These are phyloP conservation scores for Scolopax bukidnonensis DNA, from an alignment of 2,797 vertebrate genomes.

Conservation along the genomic window DNA sequence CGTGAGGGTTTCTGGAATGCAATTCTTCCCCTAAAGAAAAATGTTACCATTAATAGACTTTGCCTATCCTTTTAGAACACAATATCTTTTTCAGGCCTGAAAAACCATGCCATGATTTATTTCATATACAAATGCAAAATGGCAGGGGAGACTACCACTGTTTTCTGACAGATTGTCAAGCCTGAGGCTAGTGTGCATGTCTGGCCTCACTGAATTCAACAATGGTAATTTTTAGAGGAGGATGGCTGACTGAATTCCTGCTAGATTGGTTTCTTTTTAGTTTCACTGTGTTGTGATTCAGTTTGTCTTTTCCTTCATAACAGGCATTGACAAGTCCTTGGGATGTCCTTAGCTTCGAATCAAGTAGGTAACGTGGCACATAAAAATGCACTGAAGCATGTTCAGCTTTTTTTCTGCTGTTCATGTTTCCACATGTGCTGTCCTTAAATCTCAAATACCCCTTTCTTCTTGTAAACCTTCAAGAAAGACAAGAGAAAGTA, in stretches of 20 bases:
- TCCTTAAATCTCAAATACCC: background rate
- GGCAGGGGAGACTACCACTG: background rate
- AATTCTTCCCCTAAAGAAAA: background rate
- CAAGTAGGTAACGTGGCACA: background rate
- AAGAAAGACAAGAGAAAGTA: background rate
- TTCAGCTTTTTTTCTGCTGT: background rate
- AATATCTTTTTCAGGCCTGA: background rate
- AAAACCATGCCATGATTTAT: constrained; percentile 15
- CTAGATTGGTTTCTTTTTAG: background rate
- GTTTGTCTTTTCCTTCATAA: constrained; percentile 23
- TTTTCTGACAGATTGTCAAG: constrained; percentile 64
- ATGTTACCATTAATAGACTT: background rate
- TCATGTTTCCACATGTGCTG: background rate
- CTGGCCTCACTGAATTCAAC: constrained; percentile 21
- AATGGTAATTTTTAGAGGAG: constrained; percentile 30
- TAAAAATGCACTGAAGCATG: background rate
- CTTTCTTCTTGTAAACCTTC: background rate
- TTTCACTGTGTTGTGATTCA: constrained; percentile 18
- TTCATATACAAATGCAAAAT: constrained; percentile 36
- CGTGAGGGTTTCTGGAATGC: background rate
- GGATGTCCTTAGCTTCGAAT: constrained; percentile 16
- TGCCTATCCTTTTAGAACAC: background rate
- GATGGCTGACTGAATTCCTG: constrained; percentile 22
- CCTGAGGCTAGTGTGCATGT: constrained; percentile 24
- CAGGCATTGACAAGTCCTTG: constrained; percentile 49